Percentiles rank a stretch among this genome's conserved stretches.
These are phyloP conservation scores for Chunga burmeisteri DNA, from an alignment of 2,113 vertebrate genomes.

Conservation along the genomic window DNA sequence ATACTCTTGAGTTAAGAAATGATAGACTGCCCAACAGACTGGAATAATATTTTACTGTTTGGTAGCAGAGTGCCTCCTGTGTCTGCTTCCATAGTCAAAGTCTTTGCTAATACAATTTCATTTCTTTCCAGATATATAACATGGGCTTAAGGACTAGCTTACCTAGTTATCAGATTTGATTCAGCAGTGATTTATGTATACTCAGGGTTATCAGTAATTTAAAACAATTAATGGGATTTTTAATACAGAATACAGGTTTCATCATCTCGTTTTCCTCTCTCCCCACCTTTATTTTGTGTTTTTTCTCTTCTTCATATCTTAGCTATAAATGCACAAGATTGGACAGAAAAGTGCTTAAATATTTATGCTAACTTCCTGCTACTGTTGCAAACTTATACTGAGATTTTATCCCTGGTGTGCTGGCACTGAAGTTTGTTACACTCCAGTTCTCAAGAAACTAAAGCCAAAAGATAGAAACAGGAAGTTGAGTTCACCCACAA, in stretches of 20 bases:
- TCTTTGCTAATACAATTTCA: not conserved
- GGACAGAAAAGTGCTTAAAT: not conserved
- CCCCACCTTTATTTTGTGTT: not conserved
- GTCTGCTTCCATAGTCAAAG: not conserved
- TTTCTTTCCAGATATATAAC: not conserved
- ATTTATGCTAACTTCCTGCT: not conserved
- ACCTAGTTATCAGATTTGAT: not conserved
- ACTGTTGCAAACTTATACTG: not conserved
- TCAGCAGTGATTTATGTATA: not conserved
- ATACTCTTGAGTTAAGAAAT: not conserved
- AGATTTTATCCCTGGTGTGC: not conserved
- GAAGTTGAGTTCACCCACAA: not conserved
- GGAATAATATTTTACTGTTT: not conserved
- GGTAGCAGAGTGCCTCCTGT: not conserved
- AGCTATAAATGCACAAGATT: not conserved
- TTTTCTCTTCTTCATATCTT: not conserved
- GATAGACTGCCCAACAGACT: not conserved
- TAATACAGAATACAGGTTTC: not conserved
- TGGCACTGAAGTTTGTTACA: not conserved
- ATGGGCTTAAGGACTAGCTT: not conserved
- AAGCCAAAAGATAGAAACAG: not conserved
- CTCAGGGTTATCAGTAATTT: not conserved
- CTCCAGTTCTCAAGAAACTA: not conserved
- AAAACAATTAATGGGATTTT: not conserved
- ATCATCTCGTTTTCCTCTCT: not conserved